A percentile compares a stretch with the other conserved stretches of the same genome.
Conservation (phyloP, 2,888 invertebrate species). For the Zootermopsis nevadensis region DNA sequence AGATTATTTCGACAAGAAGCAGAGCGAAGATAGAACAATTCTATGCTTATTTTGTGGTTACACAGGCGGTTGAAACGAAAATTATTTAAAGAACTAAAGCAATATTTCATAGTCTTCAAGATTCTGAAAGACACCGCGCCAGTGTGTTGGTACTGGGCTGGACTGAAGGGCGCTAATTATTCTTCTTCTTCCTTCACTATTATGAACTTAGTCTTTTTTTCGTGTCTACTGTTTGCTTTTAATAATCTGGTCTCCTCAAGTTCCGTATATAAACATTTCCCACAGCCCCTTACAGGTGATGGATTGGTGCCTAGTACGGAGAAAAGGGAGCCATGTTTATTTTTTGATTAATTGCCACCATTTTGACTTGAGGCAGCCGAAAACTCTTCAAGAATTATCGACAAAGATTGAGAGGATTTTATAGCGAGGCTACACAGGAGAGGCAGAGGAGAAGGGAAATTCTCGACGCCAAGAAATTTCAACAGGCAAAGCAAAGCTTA, state of each 20-base stretch:
- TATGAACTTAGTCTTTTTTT: slow-evolving; percentile 39
- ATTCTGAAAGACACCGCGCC: background rate
- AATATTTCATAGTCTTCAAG: background rate
- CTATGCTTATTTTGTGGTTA: too few species aligned
- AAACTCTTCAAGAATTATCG: slow-evolving; percentile 51
- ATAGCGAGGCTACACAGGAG: background rate
- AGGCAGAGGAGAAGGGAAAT: background rate
- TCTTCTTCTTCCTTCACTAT: slow-evolving; percentile 19
- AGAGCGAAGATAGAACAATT: too few species aligned
- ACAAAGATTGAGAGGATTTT: slow-evolving; percentile 52
- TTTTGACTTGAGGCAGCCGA: slow-evolving; percentile 48
- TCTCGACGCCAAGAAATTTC: slow-evolving; percentile 37
- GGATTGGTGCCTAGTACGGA: slow-evolving; percentile 38
- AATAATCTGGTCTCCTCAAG: slow-evolving; percentile 44
- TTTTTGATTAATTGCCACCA: slow-evolving; percentile 53
- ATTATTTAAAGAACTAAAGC: background rate
- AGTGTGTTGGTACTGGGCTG: background rate
- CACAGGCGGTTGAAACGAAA: too few species aligned
- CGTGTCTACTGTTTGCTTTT: slow-evolving; percentile 43
- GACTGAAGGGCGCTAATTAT: slow-evolving; percentile 30
- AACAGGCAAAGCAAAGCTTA: slow-evolving; percentile 45
- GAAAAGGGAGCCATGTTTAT: slow-evolving; percentile 38
- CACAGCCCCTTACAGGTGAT: slow-evolving; percentile 35
- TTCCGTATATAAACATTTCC: slow-evolving; percentile 41
- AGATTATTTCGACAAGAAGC: too few species aligned